phyloP scores from a whole-genome alignment of 1,140 invertebrate genomes.

The Agrypnia vestita region DNA sequence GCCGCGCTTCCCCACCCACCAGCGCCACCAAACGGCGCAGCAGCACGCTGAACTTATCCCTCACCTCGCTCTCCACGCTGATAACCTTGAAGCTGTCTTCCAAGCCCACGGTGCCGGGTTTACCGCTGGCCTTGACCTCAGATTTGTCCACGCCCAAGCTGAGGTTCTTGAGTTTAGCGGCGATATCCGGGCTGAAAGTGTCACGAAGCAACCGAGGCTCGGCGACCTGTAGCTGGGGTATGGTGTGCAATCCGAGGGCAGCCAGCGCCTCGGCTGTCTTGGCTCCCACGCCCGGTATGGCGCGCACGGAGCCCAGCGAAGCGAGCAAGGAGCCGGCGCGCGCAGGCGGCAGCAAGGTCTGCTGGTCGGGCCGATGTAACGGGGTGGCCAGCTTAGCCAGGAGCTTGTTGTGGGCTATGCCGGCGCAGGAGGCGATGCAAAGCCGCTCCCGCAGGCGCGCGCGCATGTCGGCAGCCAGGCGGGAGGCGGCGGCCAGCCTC shows the following conservation, averaged over 20 bases:
- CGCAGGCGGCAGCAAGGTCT: constrained; percentile 84
- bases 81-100: constrained; percentile 84
- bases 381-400: constrained; percentile 85
- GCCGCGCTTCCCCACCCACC: constrained; percentile 76
- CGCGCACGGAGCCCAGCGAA: constrained; percentile 74
- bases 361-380: constrained; percentile 85
- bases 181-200: constrained; percentile 79
- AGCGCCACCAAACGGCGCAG: constrained; percentile 80
- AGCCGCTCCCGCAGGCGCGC: constrained; percentile 78
- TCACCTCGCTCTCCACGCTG: constrained; percentile 80
- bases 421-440: constrained; percentile 85
- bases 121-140: constrained; percentile 80
- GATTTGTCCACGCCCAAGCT: constrained; percentile 81
- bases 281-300: constrained; percentile 83
- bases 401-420: constrained; percentile 88
- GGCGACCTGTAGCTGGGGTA: constrained; percentile 79
- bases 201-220: constrained; percentile 75
- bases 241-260: constrained; percentile 77
- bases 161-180: constrained; percentile 78
- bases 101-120: constrained; percentile 81
- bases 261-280: constrained; percentile 78
- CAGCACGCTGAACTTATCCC: constrained; percentile 78
- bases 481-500: constrained; percentile 78
- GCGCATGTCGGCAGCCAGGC: constrained; percentile 82
- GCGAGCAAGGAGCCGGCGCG: constrained; percentile 78